Conservation (phyloP, 2,888 invertebrate species). For the Actias luna region DNA sequence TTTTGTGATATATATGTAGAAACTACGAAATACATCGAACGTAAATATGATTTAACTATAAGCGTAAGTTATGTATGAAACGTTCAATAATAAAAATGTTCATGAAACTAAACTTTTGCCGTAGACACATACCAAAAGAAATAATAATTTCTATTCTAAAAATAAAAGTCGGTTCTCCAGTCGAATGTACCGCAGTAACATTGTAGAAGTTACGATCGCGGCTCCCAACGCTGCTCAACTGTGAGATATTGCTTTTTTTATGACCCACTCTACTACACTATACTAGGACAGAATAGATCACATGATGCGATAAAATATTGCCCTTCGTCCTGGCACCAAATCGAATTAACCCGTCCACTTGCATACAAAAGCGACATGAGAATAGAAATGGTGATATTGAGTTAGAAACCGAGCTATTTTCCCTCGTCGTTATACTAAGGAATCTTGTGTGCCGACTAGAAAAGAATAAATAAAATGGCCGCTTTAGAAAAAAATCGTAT, state of each 20-base stretch:
- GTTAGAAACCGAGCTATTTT: constrained; percentile 69
- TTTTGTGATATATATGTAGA: no score
- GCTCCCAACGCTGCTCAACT: constrained; percentile 75
- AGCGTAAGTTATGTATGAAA: no score
- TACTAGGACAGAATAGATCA: constrained; percentile 79
- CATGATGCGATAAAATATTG: constrained; percentile 81
- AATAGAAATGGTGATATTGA: constrained; percentile 75
- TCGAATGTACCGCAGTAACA: constrained; percentile 71
- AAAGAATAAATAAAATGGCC: constrained; percentile 43
- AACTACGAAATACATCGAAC: no score
- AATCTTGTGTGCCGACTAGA: constrained; percentile 36
- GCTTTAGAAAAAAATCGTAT: constrained; percentile 23
- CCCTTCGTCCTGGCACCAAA: constrained; percentile 74
- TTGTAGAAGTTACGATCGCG: constrained; percentile 79
- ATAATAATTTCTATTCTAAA: constrained; percentile 62
- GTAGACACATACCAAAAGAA: constrained; percentile 33
- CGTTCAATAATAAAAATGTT: constrained; percentile 2
- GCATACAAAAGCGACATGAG: constrained; percentile 76
- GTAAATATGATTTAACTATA: no score
- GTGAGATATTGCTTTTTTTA: constrained; percentile 82
- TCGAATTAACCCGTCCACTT: constrained; percentile 81
- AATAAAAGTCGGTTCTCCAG: constrained; percentile 66
- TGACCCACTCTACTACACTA: constrained; percentile 79
- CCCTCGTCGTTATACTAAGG: constrained; percentile 48
- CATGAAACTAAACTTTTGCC: constrained; percentile 13